Base-by-base conservation (phyloP, 2,888 invertebrate genomes). In the Nomada ruficornis region DNA sequence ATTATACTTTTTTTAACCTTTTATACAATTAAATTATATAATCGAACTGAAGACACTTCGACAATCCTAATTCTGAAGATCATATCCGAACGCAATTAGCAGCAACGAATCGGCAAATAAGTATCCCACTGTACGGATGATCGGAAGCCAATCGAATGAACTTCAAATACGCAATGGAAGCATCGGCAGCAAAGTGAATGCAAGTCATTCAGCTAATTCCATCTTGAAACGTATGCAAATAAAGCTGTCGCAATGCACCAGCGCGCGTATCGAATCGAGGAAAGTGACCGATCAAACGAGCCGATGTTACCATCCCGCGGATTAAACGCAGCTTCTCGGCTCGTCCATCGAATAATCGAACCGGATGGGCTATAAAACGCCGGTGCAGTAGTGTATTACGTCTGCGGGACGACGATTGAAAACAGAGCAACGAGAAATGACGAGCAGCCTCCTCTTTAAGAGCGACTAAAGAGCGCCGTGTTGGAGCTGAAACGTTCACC, bases 281-380 rank as follows among this genome's bases (percentile, higher is more conserved):
- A 72, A 65, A 52, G 70, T 18, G 26, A 70, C 29, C n/a, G 70
- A 70, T 77, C 60, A 42, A 65, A 64, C 77, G 64, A 57, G 52
- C 20, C 44, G 20, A 44, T 59, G 47, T 23, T 23, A 15, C 10
- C 62, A 23, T 57, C 68, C 23, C 54, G 23, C 20, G 55, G 60
- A 67, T 63, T 55, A 75, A 78, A 55, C 77, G 52, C 55, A n/a
- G 23, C 50, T 47, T n/a, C 20, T 18, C 20, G 26, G 2, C 36
- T 52, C 47, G 63, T 57, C 57, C 54, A 64, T 78, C 82, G 80
- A 83, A 80, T 85, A 79, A 83, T 85, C 67, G 78, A 83, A 50
- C 76, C 78, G 76, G 71, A 85, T 78, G 76, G 68, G 13, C 44
- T 57, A 70, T 78, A 78, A 59, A 70, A 72, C 54, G 57, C 11